phyloP scores from a whole-genome alignment of 2,888 invertebrate species.

The Andrena minutula region DNA sequence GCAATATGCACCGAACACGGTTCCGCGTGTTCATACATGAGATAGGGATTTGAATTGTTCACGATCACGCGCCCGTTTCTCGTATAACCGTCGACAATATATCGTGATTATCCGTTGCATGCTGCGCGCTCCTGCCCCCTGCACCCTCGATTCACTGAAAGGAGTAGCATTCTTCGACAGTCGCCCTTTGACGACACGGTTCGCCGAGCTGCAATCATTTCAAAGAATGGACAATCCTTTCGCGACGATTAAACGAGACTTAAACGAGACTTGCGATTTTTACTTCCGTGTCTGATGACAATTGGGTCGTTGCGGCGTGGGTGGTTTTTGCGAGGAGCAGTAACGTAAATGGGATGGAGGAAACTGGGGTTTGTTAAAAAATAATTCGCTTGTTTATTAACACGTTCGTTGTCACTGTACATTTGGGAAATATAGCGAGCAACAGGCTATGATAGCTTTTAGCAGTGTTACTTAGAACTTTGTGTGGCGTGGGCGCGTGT shows the following conservation, averaged over 20 bases:
- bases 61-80: slow-evolving; percentile 78
- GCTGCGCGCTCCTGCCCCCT: slow-evolving; percentile 25
- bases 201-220: slow-evolving; percentile 62
- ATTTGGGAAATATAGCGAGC: no score
- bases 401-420: no score
- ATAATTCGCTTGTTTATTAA: no score
- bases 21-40: slow-evolving; percentile 76
- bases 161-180: slow-evolving; percentile 55
- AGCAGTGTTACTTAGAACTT: no score
- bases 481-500: no score
- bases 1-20: slow-evolving; percentile 77
- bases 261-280: no score
- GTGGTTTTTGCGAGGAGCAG: no score
- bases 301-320: no score
- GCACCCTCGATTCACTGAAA: slow-evolving; percentile 45
- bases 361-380: no score
- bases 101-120: slow-evolving; percentile 69
- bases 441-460: no score
- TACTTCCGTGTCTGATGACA: neutral
- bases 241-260: slow-evolving; percentile 30
- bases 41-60: slow-evolving; percentile 82
- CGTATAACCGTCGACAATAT: slow-evolving; percentile 65
- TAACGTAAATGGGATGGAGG: no score
- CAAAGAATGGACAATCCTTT: slow-evolving; percentile 8
- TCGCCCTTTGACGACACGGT: slow-evolving; percentile 68